Base-by-base conservation (phyloP, 1,140 invertebrate genomes). In the Trypoxylus dichotomus region DNA sequence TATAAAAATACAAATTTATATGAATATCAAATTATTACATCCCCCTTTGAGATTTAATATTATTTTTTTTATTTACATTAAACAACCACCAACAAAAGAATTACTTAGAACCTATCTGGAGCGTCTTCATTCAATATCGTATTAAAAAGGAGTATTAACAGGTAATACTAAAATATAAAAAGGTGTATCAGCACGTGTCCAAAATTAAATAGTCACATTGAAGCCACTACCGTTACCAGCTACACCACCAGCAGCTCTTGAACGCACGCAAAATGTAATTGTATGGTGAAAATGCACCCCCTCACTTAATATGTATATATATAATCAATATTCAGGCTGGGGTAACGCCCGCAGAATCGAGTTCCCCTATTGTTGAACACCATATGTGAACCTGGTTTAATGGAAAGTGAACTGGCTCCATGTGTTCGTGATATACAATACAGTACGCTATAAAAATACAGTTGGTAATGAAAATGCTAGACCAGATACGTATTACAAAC, bases 301-400 rank as follows among this genome's bases (percentile, higher is more conserved):
- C 71, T 73, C 71, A 73, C 60, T 25, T 63, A 63, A 25, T 25
- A 63, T 63, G 25, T 63, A 6, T 63, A 63, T 11, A 19, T 29
- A 73, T 73, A 73, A 73, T 73, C 71, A 73, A 73, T 73, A 73
- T 73, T 73, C 71, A 73, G 32, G 27, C 27, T 37, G 15, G 71
- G 37, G 37, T 42, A 73, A 27, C 71, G 25, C 71, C 71, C 71
- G 71, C 37, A 73, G 71, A 42, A 73, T 73, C 13, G 11, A 13
- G 21, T 32, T 73, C 71, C 71, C 71, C 71, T 73, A 73, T 73
- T 41, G 71, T 73, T 41, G 1, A 8, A n/a, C 37, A 42, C 71
- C 71, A 73, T 73, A 73, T 73, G 71, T 42, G 71, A 73, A 42
- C 27, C 29, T 73, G 71, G 71, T 73, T 63, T 73, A 73, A 73